Percentiles rank a stretch among this genome's conserved stretches.
Conservation (phyloP, 2,797 vertebrate species). For the Acrocephalus scirpaceus region DNA sequence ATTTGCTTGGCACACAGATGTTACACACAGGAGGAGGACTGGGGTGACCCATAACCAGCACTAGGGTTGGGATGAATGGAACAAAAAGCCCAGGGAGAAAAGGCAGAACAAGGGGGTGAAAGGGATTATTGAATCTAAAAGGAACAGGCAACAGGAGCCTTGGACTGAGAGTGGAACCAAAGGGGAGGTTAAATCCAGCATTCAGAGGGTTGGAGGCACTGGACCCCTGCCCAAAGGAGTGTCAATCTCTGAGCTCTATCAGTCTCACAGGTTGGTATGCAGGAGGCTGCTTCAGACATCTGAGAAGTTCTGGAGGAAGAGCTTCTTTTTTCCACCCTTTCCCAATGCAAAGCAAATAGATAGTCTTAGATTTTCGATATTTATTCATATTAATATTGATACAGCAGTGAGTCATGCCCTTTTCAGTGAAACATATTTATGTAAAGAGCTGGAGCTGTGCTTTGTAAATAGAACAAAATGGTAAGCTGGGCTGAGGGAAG, state of each 20-base stretch:
- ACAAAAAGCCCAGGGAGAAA: background rate
- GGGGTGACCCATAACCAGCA: background rate
- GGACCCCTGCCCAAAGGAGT: background rate
- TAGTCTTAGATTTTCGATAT: background rate
- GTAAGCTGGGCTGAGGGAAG: background rate
- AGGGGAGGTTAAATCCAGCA: background rate
- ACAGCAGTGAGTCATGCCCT: background rate
- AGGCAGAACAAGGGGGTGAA: background rate
- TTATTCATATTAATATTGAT: background rate
- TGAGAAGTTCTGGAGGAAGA: background rate
- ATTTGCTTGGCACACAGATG: background rate
- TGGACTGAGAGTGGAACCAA: background rate
- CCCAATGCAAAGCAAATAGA: background rate
- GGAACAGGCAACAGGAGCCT: background rate
- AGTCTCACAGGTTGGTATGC: background rate
- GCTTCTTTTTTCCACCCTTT: background rate
- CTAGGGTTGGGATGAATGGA: background rate
- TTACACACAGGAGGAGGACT: background rate
- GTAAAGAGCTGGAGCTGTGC: background rate
- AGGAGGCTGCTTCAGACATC: background rate
- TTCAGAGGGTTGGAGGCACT: background rate
- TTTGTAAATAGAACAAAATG: background rate
- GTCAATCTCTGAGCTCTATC: rapidly evolving
- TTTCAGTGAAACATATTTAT: background rate
- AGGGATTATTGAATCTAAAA: background rate